Percentiles rank a stretch among this genome's conserved stretches.
Evolutionary conservation across 2,113 vertebrate species (phyloP).

Genomic region (Sphaerodactylus townsendi): DNA sequence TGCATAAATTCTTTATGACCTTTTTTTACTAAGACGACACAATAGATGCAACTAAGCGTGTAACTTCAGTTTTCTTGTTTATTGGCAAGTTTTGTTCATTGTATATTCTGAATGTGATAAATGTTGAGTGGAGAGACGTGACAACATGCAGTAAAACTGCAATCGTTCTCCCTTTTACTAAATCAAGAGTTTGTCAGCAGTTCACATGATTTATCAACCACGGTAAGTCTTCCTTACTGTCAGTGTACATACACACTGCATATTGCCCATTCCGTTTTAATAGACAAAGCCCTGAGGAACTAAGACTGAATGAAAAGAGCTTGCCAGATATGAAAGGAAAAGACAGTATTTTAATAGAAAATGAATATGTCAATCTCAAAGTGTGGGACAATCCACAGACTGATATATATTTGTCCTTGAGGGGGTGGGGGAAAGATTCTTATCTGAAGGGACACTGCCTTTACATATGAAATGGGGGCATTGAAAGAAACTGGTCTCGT

Average conservation of each 20-base stretch:
- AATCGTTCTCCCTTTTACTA: not conserved
- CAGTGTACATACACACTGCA: not conserved
- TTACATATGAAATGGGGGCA: not conserved
- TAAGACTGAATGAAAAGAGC: not conserved
- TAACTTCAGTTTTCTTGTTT: constrained; percentile 28
- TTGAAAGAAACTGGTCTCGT: not conserved
- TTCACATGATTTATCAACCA: constrained; percentile 16
- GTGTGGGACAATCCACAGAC: not conserved
- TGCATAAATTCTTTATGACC: not conserved
- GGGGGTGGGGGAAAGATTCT: not conserved
- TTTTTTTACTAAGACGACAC: not conserved
- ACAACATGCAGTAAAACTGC: not conserved
- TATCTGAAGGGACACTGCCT: not conserved
- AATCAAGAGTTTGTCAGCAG: not conserved
- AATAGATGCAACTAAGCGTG: too few relatives aligned
- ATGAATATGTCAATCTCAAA: not conserved
- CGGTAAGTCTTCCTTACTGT: not conserved
- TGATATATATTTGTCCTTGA: not conserved
- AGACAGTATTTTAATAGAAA: constrained; percentile 4
- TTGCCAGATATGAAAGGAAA: not conserved
- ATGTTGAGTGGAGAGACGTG: constrained; percentile 17
- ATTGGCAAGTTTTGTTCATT: constrained; percentile 10
- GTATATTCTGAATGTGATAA: not conserved
- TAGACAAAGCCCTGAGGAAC: constrained; percentile 3
- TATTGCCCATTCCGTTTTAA: not conserved